Percentiles rank a stretch among this genome's conserved stretches.
phyloP scores from a whole-genome alignment of 2,113 vertebrate genomes.

The Aythya baeri region DNA sequence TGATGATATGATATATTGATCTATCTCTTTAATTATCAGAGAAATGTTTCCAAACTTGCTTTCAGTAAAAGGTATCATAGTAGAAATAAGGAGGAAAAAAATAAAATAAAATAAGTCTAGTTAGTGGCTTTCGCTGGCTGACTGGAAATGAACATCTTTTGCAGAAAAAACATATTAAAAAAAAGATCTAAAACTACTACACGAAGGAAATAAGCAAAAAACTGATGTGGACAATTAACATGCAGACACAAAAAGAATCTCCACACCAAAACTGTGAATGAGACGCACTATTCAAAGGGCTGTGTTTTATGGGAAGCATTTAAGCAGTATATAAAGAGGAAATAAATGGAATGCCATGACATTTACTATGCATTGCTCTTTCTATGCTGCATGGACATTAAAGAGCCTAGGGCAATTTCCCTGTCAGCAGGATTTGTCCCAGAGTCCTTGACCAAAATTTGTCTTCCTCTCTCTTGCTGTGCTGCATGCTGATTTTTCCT shows the following conservation, averaged over 20 bases:
- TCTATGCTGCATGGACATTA: background rate
- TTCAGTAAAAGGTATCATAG: background rate
- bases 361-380: slow-evolving; percentile 18
- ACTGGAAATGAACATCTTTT: background rate
- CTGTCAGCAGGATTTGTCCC: slow-evolving; percentile 45
- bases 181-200: background rate
- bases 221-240: background rate
- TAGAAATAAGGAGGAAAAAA: background rate
- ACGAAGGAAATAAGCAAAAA: background rate
- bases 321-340: slow-evolving; percentile 11
- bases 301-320: slow-evolving; percentile 8
- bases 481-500: slow-evolving; percentile 30
- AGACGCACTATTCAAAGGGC: background rate
- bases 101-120: background rate
- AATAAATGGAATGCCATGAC: slow-evolving; percentile 14
- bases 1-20: background rate
- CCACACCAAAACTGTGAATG: background rate
- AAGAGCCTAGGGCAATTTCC: background rate
- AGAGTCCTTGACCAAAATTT: slow-evolving; percentile 58
- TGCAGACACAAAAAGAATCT: background rate
- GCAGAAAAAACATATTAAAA: background rate
- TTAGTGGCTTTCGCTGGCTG: background rate
- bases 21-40: background rate
- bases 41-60: background rate
- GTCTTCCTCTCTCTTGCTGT: slow-evolving; percentile 3